These are phyloP conservation scores for Drosophila emarginata DNA, from an alignment of 2,888 invertebrate genomes.

Conservation along the genomic window DNA sequence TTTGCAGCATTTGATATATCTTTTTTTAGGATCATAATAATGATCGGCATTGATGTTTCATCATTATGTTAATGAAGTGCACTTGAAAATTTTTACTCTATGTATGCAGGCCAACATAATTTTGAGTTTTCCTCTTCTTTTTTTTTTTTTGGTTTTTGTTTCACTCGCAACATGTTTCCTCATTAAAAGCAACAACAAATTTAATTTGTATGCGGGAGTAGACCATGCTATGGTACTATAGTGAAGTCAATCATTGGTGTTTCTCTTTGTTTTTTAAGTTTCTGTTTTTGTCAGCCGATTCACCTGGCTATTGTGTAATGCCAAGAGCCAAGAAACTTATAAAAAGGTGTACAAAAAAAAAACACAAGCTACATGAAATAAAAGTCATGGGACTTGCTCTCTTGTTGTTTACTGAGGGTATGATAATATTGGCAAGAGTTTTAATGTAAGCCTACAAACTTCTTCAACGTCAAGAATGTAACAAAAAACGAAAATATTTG, in stretches of 20 bases:
- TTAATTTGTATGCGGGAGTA: not conserved
- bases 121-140: not conserved
- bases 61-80: constrained; percentile 53
- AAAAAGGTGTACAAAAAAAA: constrained; percentile 24
- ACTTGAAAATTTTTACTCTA: constrained; percentile 57
- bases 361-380: constrained; percentile 44
- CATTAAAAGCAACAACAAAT: constrained; percentile 10
- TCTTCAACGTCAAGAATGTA: too few relatives aligned
- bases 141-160: too few relatives aligned
- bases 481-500: too few relatives aligned
- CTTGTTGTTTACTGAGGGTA: constrained; percentile 10
- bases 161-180: constrained; percentile 28
- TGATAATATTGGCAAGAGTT: too few relatives aligned
- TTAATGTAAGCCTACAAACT: too few relatives aligned
- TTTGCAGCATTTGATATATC: constrained; percentile 23
- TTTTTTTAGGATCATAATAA: constrained; percentile 20
- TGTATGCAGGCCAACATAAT: constrained; percentile 20
- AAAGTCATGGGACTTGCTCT: constrained; percentile 54
- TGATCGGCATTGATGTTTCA: constrained; percentile 12
- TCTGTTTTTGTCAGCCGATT: constrained; percentile 32
- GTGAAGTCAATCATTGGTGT: constrained; percentile 33
- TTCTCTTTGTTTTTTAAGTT: constrained; percentile 25
- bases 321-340: constrained; percentile 52
- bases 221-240: not conserved
- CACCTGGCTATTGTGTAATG: constrained; percentile 62